phyloP scores from a whole-genome alignment of 2,113 vertebrate genomes.

The Microcebus jonahi region DNA sequence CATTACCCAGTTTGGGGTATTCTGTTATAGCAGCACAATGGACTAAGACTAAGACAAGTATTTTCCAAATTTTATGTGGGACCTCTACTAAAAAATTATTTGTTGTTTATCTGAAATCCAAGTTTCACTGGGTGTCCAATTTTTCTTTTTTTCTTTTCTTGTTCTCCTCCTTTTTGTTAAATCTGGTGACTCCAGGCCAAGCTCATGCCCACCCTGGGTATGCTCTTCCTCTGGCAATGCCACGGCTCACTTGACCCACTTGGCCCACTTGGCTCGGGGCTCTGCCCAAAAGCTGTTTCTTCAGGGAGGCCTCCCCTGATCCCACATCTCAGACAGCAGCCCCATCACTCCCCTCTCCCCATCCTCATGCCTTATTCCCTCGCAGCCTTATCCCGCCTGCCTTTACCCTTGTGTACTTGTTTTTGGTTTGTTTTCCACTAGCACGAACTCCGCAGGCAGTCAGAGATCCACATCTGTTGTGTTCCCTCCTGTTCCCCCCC shows the following conservation, averaged over 20 bases:
- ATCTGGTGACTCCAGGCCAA: not conserved
- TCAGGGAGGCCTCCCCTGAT: not conserved
- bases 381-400: not conserved
- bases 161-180: not conserved
- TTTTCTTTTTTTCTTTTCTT: not conserved
- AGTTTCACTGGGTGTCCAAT: not conserved
- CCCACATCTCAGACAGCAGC: not conserved
- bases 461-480: not conserved
- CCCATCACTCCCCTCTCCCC: accelerated
- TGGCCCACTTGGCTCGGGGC: not conserved
- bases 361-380: not conserved
- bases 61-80: not conserved
- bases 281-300: not conserved
- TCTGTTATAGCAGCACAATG: not conserved
- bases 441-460: not conserved
- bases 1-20: not conserved
- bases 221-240: no score
- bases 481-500: not conserved
- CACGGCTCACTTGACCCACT: not conserved
- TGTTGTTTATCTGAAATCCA: not conserved
- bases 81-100: not conserved
- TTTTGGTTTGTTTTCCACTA: not conserved
- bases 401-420: not conserved
- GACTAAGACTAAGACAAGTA: not conserved
- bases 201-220: not conserved